Evolutionary conservation across 1,140 invertebrate species (phyloP), one percentile per base, ranked within the genome.

Genomic region (Eueides isabella): DNA sequence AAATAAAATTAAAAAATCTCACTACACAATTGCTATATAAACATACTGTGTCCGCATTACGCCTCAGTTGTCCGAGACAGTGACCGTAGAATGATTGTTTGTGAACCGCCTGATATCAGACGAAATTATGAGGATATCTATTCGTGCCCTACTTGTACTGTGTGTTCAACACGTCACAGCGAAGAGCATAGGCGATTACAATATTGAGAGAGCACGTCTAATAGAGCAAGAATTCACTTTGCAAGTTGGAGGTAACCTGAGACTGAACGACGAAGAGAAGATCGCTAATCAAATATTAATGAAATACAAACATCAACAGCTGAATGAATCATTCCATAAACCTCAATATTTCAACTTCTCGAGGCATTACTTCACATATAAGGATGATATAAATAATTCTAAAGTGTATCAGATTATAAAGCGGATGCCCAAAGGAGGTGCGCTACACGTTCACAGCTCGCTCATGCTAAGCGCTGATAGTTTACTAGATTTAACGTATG

Each of bases 391-490:
- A 44, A 94, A 95, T 14, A 85, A 94, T 7, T 97, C 96, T 1
- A 83, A 94, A 55, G 94, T 97, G 0, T 97, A 96, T 73, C 84
- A 95, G 61, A 94, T 97, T 12, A 95, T 98, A 19, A 89, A 94
- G 68, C 88, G 90, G 33, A 95, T 97, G 94, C 96, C 96, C 12
- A 96, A 96, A 94, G 97, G 96, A 12, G 95, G 94, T 0, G 95
- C 95, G 0, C 90, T 98, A 0, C 97, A 97, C 78, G 87, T 95
- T 1, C 97, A 97, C 78, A 95, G 96, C 72, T 94, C 95, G 0
- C 94, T 96, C 0, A 93, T 96, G 62, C 95, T 95, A 0, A 95
- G 95, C 5, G 86, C 93, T 0, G 94, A 96, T 33, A 96, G 94
- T 84, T 78, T 97, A 31, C 94, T 96, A 1, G 95, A 96, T 33